Base-by-base conservation (phyloP, 2,113 vertebrate species). In the Oncorhynchus keta region DNA sequence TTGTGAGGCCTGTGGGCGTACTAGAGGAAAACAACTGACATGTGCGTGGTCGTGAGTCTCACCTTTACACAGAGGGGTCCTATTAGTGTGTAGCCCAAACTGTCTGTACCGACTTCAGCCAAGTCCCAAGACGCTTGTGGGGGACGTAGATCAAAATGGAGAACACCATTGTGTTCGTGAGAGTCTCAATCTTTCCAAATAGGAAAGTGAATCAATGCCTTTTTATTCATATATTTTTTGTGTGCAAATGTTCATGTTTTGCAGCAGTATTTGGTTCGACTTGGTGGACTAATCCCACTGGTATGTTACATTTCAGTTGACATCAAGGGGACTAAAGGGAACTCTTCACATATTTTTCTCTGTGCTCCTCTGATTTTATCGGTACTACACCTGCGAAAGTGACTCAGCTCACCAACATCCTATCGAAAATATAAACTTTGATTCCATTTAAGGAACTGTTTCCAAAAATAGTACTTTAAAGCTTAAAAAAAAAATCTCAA, bases 351-450 rank as follows among this genome's bases (percentile, higher is more conserved):
- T 68, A 18, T 68, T 35, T 30, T 20, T 16, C 16, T 35, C 14
- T 20, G 14, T 14, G 4, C 18, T 72, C 22, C 13, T 62, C 77
- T 76, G 45, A 20, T 73, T 69, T 45, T 45, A 45, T 45, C 39
- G 39, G 9, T 45, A 45, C 39, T 59, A 70, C 14, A 77, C 45
- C 62, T 74, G 69, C 82, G 79, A 77, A 82, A 81, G 73, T 35
- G 80, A 84, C 39, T 73, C 7, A 22, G 68, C 76, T 24, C 55
- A 76, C 74, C 72, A 68, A 77, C 68, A 35, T 77, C 85, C 89
- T 92, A 92, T 92, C 89, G 92, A 91, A 92, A 94, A 93, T 93
- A 93, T 88, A 70, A 73, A 81, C 82, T 89, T 86, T 81, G 68
- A 76, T 70, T 89, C 28, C 69, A 72, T 79, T 75, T 81, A 76